A percentile compares a stretch with the other conserved stretches of the same genome.
These are phyloP conservation scores for Diabrotica undecimpunctata DNA, from an alignment of 1,140 invertebrate genomes.

Conservation along the genomic window DNA sequence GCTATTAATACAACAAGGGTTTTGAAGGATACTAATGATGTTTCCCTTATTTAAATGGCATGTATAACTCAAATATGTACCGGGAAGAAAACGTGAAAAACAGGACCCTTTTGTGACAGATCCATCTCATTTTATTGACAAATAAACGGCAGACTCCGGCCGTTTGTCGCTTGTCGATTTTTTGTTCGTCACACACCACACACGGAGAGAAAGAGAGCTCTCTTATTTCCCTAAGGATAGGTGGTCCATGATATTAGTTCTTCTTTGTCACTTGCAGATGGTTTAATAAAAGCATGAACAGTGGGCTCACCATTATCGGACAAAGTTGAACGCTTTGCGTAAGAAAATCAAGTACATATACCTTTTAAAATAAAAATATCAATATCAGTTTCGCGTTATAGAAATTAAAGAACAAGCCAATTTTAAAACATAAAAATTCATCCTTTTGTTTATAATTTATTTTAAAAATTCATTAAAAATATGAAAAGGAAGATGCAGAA, in stretches of 20 bases:
- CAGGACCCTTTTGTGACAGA: neutral
- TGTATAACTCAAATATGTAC: too few relatives aligned
- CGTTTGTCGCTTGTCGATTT: constrained; percentile 1
- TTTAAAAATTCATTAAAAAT: too few relatives aligned
- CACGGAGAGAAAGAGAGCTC: neutral
- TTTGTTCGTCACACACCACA: neutral
- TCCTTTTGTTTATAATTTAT: too few relatives aligned
- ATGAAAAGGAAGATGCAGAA: too few relatives aligned
- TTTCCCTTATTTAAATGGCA: too few relatives aligned
- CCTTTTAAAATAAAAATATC: too few relatives aligned
- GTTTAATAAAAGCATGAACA: constrained; percentile 28
- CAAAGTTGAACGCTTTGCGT: neutral
- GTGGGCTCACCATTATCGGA: neutral
- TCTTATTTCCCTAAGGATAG: constrained; percentile 23
- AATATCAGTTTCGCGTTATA: too few relatives aligned
- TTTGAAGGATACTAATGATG: too few relatives aligned
- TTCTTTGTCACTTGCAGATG: constrained; percentile 35
- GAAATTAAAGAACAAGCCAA: too few relatives aligned
- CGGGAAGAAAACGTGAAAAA: neutral
- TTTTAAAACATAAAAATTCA: too few relatives aligned
- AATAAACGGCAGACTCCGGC: neutral
- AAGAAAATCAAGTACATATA: too few relatives aligned
- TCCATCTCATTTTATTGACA: neutral
- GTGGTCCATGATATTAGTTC: constrained; percentile 29
- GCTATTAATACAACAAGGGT: too few relatives aligned